Evolutionary conservation across 2,797 vertebrate species (phyloP), one percentile per base, ranked within the genome.

Genomic region (Salarias fasciatus): DNA sequence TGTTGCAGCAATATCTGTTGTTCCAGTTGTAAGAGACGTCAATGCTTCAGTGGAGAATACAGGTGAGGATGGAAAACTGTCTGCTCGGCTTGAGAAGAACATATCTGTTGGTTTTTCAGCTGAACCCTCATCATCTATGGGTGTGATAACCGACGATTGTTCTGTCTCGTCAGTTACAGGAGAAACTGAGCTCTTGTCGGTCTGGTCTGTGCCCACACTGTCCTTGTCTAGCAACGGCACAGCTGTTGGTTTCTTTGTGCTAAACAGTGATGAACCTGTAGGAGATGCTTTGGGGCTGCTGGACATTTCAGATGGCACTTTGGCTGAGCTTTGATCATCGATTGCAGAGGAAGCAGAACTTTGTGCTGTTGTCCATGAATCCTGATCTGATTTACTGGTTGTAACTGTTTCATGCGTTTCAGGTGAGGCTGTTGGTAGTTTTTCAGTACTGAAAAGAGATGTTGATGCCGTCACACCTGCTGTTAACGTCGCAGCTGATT

Each of bases 41-140:
- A 59, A 54, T 9, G 3, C 3, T 0, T 15, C 59, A 3, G 69
- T 54, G n/a, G n/a, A n/a, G n/a, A n/a, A n/a, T n/a, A 53, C 7
- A 1, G 3, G 6, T 14, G 28, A n/a, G 12, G 63, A 6, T 2
- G n/a, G n/a, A 28, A 5, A 11, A 15, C 6, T 11, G 60, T 53
- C 8, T 45, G 1, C 2, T 41, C 14, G 15, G 46, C 11, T 8
- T 8, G n/a, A n/a, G n/a, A n/a, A n/a, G n/a, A n/a, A n/a, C n/a
- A n/a, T n/a, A n/a, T n/a, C n/a, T n/a, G n/a, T 43, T 9, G 59
- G 64, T 11, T 61, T 45, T 0, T 60, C 60, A 40, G 69, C 67
- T 56, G 83, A 86, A 5, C 37, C 48, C 8, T 57, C 65, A 35
- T 15, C 12, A n/a, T 51, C 53, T 37, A 11, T 6, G 53, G 38